Percentiles rank a stretch among this genome's conserved stretches.
phyloP scores from a whole-genome alignment of 2,113 vertebrate species.

The Alethe diademata region DNA sequence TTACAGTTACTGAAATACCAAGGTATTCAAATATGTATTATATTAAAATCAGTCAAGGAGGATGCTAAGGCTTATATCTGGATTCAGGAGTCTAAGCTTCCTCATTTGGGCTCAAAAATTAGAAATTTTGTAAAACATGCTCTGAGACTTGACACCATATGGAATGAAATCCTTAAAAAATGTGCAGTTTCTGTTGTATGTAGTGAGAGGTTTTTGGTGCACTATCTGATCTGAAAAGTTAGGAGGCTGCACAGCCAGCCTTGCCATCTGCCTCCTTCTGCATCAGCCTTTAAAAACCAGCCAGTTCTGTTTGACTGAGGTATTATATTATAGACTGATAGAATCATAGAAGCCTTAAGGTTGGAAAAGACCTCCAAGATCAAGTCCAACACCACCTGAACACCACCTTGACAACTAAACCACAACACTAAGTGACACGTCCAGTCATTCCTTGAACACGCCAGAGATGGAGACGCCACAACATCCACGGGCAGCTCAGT shows the following conservation, averaged over 20 bases:
- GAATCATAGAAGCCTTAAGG: background rate
- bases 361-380: background rate
- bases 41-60: background rate
- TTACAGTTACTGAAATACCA: background rate
- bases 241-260: background rate
- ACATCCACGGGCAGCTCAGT: too few species aligned
- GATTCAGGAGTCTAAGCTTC: background rate
- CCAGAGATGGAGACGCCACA: background rate
- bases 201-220: background rate
- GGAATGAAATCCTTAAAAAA: background rate
- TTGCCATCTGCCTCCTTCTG: background rate
- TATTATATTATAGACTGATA: background rate
- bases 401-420: background rate
- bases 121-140: background rate
- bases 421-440: rapidly evolving
- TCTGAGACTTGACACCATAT: background rate
- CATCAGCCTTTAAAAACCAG: background rate
- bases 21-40: background rate
- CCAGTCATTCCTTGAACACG: background rate
- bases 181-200: background rate
- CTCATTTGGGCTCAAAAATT: background rate
- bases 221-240: background rate
- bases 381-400: background rate
- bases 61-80: background rate
- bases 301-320: background rate